Evolutionary conservation across 2,113 vertebrate species (phyloP).

Genomic region (Arvicanthis niloticus): DNA sequence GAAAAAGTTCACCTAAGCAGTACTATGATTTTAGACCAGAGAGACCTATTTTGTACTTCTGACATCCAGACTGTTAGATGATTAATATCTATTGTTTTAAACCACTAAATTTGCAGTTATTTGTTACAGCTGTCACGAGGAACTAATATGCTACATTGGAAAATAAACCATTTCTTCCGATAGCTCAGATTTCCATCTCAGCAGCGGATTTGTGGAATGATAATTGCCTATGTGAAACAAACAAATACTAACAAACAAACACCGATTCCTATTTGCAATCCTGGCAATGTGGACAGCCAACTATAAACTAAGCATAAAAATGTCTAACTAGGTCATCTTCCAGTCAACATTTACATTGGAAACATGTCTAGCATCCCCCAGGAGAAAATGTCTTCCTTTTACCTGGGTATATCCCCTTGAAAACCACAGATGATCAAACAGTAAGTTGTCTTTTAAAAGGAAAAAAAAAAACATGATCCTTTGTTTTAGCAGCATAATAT

Average conservation of each 20-base stretch:
- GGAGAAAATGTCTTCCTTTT: slow-evolving; percentile 39
- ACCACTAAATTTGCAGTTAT: neutral
- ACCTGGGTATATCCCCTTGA: slow-evolving; percentile 7
- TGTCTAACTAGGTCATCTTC: slow-evolving; percentile 24
- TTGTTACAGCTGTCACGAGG: neutral
- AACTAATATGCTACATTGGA: neutral
- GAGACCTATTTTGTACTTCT: neutral
- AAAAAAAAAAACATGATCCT: neutral
- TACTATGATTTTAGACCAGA: slow-evolving; percentile 1
- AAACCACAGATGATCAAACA: neutral
- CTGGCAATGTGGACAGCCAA: neutral
- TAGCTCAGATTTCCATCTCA: slow-evolving; percentile 43
- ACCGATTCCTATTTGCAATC: slow-evolving; percentile 33
- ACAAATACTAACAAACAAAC: slow-evolving; percentile 23
- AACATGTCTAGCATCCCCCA: neutral
- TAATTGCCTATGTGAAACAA: slow-evolving; percentile 25
- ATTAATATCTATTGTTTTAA: slow-evolving; percentile 17
- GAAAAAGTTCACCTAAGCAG: neutral
- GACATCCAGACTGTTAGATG: neutral
- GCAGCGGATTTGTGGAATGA: neutral
- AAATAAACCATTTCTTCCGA: neutral
- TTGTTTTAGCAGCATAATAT: slow-evolving; percentile 6
- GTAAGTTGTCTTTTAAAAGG: neutral
- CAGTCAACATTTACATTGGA: neutral
- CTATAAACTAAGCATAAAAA: slow-evolving; percentile 10